Evolutionary conservation across 1,140 invertebrate species (phyloP), one percentile per base, ranked within the genome.

Genomic region (Danaus melanippus): DNA sequence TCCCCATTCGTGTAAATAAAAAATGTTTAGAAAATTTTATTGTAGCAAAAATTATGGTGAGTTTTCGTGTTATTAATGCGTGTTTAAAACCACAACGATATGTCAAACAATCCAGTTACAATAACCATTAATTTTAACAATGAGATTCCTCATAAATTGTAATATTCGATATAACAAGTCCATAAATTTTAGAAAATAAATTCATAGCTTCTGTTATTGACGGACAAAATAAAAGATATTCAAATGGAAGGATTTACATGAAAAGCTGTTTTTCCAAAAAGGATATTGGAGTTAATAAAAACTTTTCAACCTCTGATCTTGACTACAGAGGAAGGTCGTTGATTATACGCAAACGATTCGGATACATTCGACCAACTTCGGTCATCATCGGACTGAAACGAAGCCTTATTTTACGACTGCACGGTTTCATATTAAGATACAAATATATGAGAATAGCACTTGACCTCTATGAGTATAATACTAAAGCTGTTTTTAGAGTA

Each of bases 401-500:
- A 58, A 67, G 69, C 62, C 65, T 64, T 67, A 68, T 77, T 77
- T 81, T 76, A 77, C 65, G 71, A 71, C 62, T 62, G 50, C 56
- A 65, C 65, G 61, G 67, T 67, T 76, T 64, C 65, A 58, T 59
- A 60, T 48, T 49, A 32, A 32, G 21, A 32, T 32, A 32, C 21
- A 32, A 32, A 32, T 32, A 32, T 32, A 32, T 32, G 21, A 32
- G 21, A 32, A 32, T 32, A 8, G 5, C 52, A 53, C 46, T 58
- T 43, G 42, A 57, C 42, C 11, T 41, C 53, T 62, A 64, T 52
- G 8, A 0, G 1, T 4, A 32, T 51, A 0, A 12, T 0, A 1
- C 43, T 67, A 67, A 52, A 50, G 62, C 64, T 47, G 12, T 47
- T 52, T 68, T 69, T 63, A 49, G 41, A 50, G 10, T 57, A 46